A percentile compares a stretch with the other conserved stretches of the same genome.
phyloP scores from a whole-genome alignment of 1,140 invertebrate genomes.

The Drosophila suzukii region DNA sequence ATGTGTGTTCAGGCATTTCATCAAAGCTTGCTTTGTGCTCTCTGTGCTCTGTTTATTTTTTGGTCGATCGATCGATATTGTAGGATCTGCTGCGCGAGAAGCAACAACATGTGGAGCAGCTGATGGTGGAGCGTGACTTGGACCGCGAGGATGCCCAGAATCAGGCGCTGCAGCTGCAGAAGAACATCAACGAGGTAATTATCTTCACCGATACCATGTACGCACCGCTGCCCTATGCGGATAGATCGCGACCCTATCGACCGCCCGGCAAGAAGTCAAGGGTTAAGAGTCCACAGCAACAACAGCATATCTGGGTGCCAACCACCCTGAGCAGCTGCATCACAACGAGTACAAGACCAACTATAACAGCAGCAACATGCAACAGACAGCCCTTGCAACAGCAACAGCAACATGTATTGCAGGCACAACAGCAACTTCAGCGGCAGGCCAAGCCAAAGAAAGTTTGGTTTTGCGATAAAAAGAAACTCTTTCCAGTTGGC shows the following conservation, averaged over 20 bases:
- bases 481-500: constrained; percentile 83
- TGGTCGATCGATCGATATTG: constrained; percentile 11
- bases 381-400: constrained; percentile 37
- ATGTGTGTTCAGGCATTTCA: constrained; percentile 50
- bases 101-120: constrained; percentile 95
- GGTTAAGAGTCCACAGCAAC: constrained; percentile 26
- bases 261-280: constrained; percentile 41
- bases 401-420: constrained; percentile 38
- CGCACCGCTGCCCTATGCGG: constrained; percentile 72
- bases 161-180: constrained; percentile 85
- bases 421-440: constrained; percentile 26
- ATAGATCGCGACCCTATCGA: constrained; percentile 67
- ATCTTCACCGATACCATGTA: constrained; percentile 83
- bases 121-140: constrained; percentile 95
- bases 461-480: constrained; percentile 84
- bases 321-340: constrained; percentile 50
- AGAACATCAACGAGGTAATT: constrained; percentile 84
- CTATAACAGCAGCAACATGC: constrained; percentile 19
- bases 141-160: constrained; percentile 92
- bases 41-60: constrained; percentile 22
- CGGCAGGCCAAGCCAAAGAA: constrained; percentile 69
- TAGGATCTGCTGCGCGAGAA: constrained; percentile 96
- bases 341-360: constrained; percentile 31
- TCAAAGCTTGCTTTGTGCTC: constrained; percentile 58
- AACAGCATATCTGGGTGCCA: constrained; percentile 29